phyloP scores from a whole-genome alignment of 2,888 invertebrate species.

The Papilio elwesi region DNA sequence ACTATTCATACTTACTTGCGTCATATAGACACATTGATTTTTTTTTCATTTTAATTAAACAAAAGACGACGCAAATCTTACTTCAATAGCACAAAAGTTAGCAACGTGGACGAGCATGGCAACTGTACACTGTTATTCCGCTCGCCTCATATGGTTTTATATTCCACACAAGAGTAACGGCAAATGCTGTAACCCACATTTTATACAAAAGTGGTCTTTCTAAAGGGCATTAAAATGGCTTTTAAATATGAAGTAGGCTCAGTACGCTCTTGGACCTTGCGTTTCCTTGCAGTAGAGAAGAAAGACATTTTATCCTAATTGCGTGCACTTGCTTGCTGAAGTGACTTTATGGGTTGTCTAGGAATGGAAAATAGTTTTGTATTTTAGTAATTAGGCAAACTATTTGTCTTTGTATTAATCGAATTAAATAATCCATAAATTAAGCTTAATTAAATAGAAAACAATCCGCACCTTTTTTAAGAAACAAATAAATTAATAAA shows the following conservation, averaged over 20 bases:
- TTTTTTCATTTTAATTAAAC: neutral
- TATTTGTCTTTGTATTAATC: no score
- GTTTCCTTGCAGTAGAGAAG: conserved; percentile 33
- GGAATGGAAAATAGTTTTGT: neutral
- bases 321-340: conserved; percentile 20
- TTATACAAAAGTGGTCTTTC: conserved; percentile 34
- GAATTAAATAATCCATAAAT: no score
- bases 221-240: conserved; percentile 34
- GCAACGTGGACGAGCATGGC: conserved; percentile 2
- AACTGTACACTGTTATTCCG: neutral
- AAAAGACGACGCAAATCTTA: neutral
- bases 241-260: conserved; percentile 33
- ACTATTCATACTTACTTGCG: no score
- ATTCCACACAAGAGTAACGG: conserved; percentile 13
- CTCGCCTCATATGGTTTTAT: conserved; percentile 1
- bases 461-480: no score
- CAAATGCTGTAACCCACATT: conserved; percentile 32
- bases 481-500: no score
- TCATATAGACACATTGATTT: neutral
- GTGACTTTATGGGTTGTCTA: neutral
- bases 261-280: conserved; percentile 23
- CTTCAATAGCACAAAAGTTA: conserved; percentile 3
- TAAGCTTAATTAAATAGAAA: no score
- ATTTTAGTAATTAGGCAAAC: neutral
- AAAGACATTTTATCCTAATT: conserved; percentile 35